These are phyloP conservation scores for Rhinophrynus dorsalis DNA, from an alignment of 2,797 vertebrate species.

Conservation along the genomic window DNA sequence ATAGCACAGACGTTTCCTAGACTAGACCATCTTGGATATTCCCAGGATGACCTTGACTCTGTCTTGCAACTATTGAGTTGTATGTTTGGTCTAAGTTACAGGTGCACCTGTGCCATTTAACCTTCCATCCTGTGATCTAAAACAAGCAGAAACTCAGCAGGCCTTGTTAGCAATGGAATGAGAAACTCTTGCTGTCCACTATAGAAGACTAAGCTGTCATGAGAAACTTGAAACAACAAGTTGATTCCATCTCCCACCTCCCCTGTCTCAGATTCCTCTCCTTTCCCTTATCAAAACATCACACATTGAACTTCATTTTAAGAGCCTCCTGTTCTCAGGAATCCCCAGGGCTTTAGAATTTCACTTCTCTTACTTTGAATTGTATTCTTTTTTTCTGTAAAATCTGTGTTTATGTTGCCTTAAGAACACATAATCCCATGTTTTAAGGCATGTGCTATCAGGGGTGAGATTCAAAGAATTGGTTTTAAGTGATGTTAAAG, in stretches of 20 bases:
- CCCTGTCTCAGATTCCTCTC: slow-evolving; percentile 37
- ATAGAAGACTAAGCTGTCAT: slow-evolving; percentile 2
- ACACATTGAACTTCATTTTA: slow-evolving; percentile 17
- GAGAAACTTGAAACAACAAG: slow-evolving; percentile 34
- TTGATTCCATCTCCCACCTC: slow-evolving; percentile 31
- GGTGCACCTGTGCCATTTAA: slow-evolving; percentile 73
- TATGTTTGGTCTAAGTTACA: slow-evolving; percentile 74
- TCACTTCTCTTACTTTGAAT: slow-evolving; percentile 20
- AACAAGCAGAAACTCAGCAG: slow-evolving; percentile 38
- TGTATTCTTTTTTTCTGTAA: slow-evolving; percentile 13
- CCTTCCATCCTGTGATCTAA: slow-evolving; percentile 50
- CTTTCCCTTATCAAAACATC: slow-evolving; percentile 41
- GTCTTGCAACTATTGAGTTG: slow-evolving; percentile 29
- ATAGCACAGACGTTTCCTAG: neutral
- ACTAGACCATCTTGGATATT: neutral
- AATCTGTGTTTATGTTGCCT: slow-evolving; percentile 22
- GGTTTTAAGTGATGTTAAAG: slow-evolving; percentile 4
- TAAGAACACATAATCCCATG: slow-evolving; percentile 31
- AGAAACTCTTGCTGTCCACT: slow-evolving; percentile 14
- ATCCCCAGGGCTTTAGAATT: slow-evolving; percentile 35
- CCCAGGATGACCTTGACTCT: slow-evolving; percentile 22
- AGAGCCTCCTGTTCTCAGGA: slow-evolving; percentile 12
- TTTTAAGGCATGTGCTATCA: slow-evolving; percentile 24
- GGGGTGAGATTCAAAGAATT: neutral
- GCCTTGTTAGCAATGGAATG: slow-evolving; percentile 8